These are phyloP conservation scores for Philereme transversata DNA, from an alignment of 2,888 invertebrate species.

Conservation along the genomic window DNA sequence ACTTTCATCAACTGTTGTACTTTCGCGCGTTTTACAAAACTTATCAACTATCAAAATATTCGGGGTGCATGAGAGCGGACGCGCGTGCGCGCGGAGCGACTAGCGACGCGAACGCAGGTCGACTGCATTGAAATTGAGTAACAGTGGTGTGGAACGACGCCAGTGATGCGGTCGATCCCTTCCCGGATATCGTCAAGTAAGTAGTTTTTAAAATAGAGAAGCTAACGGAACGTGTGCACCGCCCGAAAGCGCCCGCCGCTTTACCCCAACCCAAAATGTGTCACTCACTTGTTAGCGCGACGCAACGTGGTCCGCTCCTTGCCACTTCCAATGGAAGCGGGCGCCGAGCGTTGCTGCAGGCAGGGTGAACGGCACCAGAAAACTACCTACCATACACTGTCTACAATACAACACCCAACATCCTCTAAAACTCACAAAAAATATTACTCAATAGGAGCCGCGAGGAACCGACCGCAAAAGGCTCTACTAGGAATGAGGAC, in stretches of 20 bases:
- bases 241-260: constrained; percentile 80
- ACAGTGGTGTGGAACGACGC: constrained; percentile 62
- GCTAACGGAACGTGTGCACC: constrained; percentile 80
- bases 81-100: constrained; percentile 78
- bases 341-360: constrained; percentile 47
- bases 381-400: constrained; percentile 45
- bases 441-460: constrained; percentile 53
- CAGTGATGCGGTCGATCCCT: constrained; percentile 76
- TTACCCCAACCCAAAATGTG: constrained; percentile 78
- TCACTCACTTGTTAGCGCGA: constrained; percentile 74
- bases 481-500: constrained; percentile 50
- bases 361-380: constrained; percentile 66
- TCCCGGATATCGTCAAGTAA: constrained; percentile 80
- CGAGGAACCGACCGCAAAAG: constrained; percentile 45
- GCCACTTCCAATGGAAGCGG: constrained; percentile 52
- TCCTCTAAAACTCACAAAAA: constrained; percentile 52
- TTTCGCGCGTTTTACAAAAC: constrained; percentile 57
- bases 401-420: constrained; percentile 44
- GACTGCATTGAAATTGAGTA: constrained; percentile 80
- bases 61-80: constrained; percentile 67
- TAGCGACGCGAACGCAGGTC: constrained; percentile 78
- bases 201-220: constrained; percentile 82
- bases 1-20: constrained; percentile 58
- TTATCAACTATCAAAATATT: constrained; percentile 66
- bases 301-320: constrained; percentile 52